Evolutionary conservation across 2,888 invertebrate species (phyloP).

Genomic region (Diplazon laetatorius): DNA sequence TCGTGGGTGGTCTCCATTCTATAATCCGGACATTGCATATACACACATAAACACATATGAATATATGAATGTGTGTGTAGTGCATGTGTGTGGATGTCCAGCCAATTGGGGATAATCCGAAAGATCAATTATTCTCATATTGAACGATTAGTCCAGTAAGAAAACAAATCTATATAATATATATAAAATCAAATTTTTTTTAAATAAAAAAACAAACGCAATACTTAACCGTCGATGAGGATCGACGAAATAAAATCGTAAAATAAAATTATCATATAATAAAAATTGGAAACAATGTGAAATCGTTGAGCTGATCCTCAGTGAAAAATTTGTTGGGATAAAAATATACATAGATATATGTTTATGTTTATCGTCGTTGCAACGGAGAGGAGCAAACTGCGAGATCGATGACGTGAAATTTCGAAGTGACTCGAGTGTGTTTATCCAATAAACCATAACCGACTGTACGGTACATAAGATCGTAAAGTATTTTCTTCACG

Average conservation of each 20-base stretch:
- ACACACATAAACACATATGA: slow-evolving; percentile 19
- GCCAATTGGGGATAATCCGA: too few relatives aligned
- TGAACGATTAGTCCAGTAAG: too few relatives aligned
- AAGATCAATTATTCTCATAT: too few relatives aligned
- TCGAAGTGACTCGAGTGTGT: slow-evolving; percentile 30
- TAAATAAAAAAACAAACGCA: too few relatives aligned
- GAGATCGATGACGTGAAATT: slow-evolving; percentile 38
- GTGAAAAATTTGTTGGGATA: neutral
- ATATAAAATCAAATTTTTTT: too few relatives aligned
- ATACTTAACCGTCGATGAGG: too few relatives aligned
- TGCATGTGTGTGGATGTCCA: too few relatives aligned
- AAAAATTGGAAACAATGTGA: neutral
- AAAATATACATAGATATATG: neutral
- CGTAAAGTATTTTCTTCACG: slow-evolving; percentile 9
- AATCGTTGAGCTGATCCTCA: neutral
- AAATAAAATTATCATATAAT: too few relatives aligned
- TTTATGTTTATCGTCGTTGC: slow-evolving; percentile 11
- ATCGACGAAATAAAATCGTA: too few relatives aligned
- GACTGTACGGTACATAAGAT: neutral
- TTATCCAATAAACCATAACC: slow-evolving; percentile 32
- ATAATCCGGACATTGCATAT: slow-evolving; percentile 26
- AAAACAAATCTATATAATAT: too few relatives aligned
- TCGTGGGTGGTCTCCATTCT: slow-evolving; percentile 57
- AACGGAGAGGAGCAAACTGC: slow-evolving; percentile 8
- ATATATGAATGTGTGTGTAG: slow-evolving; percentile 46